Evolutionary conservation across 2,888 invertebrate species (phyloP).

Genomic region (Hirtodrosophila alboralis): DNA sequence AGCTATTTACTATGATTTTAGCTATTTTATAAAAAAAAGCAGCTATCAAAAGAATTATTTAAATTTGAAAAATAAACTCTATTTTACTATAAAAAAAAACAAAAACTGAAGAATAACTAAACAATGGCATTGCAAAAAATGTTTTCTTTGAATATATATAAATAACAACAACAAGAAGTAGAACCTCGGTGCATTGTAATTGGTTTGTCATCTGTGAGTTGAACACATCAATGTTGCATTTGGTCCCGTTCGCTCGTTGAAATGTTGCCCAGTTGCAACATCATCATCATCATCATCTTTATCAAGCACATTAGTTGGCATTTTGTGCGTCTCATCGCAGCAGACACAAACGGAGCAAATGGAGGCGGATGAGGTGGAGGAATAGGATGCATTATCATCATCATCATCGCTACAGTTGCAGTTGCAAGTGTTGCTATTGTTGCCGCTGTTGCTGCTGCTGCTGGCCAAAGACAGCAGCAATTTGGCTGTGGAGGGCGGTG

Average conservation of each 20-base stretch:
- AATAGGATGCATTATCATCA: conserved; percentile 30
- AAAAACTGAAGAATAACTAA: background rate
- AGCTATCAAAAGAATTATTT: too few species aligned
- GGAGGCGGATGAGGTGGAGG: conserved; percentile 42
- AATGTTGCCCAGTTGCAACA: conserved; percentile 26
- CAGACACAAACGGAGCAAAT: conserved; percentile 50
- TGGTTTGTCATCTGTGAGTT: conserved; percentile 70
- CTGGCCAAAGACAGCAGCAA: conserved; percentile 69
- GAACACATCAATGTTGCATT: conserved; percentile 47
- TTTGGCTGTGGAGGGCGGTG: conserved; percentile 66
- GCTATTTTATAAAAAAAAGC: too few species aligned
- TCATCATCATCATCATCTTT: conserved; percentile 25
- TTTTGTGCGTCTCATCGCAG: conserved; percentile 20
- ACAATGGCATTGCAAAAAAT: conserved; percentile 5
- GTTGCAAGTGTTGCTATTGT: conserved; percentile 36
- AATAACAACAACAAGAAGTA: conserved; percentile 63
- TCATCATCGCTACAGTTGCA: conserved; percentile 47
- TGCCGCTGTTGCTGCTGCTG: conserved; percentile 32
- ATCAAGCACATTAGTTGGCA: conserved; percentile 23
- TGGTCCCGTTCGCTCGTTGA: conserved; percentile 26
- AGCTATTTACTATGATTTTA: too few species aligned
- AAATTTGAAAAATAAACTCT: too few species aligned
- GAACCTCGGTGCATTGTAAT: conserved; percentile 70
- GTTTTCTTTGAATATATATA: conserved; percentile 8
- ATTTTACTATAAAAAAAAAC: background rate